Base-by-base conservation (phyloP, 2,797 vertebrate genomes). In the Chrysocyon brachyurus region DNA sequence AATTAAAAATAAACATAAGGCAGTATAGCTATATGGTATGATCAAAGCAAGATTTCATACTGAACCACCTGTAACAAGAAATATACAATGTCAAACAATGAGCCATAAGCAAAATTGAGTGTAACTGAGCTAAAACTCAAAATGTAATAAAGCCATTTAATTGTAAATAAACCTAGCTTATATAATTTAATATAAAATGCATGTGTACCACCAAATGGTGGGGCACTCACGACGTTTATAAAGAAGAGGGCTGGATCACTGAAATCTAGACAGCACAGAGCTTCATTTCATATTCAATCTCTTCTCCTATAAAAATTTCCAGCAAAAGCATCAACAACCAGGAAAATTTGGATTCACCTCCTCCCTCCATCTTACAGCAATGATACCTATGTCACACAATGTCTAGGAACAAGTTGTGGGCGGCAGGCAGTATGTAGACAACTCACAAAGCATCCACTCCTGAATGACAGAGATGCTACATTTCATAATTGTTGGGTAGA, bases 21-120 rank as follows among this genome's bases (percentile, higher is more conserved):
- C 19, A 40, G 1, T 12, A n/a, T 59, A 4, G 26, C 82, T 56
- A 77, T 68, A 64, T 57, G 57, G 31, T 90, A 61, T 12, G 2
- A 28, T 8, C 24, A 57, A 87, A 33, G 6, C 78, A 70, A 95
- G 28, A 95, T 97, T 91, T 96, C 81, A 93, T 49, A 94, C 17
- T 31, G 31, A 81, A 5, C 21, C 64, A 16, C 11, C 12, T 95
- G 7, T 72, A 97, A 92, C 22, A 91, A 97, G 91, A 81, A 36
- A 72, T 52, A 5, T 11, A 40, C 0, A 0, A 61, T 36, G 68
- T 75, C 33, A 79, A 96, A 93, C 86, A 96, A 79, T n/a, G 95
- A 92, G 3, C 0, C 8, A 52, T 24, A 66, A 72, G 73, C 61
- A 82, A 95, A 88, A 75, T 2, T 91, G 24, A 92, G 31, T 57